Evolutionary conservation across 2,888 invertebrate species (phyloP).

Genomic region (Herminia tarsipennalis): DNA sequence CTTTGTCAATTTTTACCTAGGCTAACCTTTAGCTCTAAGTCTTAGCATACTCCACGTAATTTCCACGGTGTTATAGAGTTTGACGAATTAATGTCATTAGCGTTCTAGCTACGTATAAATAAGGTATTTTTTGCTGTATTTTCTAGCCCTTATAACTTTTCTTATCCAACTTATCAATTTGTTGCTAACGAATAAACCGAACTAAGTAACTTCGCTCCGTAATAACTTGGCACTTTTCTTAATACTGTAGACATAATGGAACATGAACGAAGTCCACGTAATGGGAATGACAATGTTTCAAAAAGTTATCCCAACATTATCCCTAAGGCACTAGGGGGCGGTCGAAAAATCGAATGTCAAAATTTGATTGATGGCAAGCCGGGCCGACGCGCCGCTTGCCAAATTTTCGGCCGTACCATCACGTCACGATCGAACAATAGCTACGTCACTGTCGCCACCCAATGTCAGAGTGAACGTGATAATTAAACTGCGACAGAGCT

Average conservation of each 20-base stretch:
- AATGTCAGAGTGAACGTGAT: slow-evolving; percentile 28
- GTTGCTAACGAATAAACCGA: not conserved
- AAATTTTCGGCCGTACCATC: slow-evolving; percentile 40
- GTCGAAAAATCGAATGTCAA: slow-evolving; percentile 66
- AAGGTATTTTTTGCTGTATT: not conserved
- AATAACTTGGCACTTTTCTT: not conserved
- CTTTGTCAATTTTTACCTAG: no score
- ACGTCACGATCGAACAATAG: slow-evolving; percentile 46
- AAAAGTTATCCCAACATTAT: slow-evolving; percentile 48
- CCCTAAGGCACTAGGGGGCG: slow-evolving; percentile 33
- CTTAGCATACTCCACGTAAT: no score
- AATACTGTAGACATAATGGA: slow-evolving; percentile 9
- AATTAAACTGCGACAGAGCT: slow-evolving; percentile 19
- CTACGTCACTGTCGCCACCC: slow-evolving; percentile 26
- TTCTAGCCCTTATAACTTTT: no score
- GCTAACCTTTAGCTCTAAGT: no score
- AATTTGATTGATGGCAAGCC: slow-evolving; percentile 61
- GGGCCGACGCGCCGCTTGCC: slow-evolving; percentile 43
- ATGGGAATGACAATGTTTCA: slow-evolving; percentile 41
- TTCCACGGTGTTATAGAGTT: no score
- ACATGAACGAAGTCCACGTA: slow-evolving; percentile 18
- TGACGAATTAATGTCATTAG: not conserved
- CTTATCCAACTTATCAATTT: not conserved
- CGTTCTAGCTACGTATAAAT: not conserved
- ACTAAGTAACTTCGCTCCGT: not conserved